These are phyloP conservation scores for Cichlasoma orientale DNA, from an alignment of 2,797 vertebrate species.

Conservation along the genomic window DNA sequence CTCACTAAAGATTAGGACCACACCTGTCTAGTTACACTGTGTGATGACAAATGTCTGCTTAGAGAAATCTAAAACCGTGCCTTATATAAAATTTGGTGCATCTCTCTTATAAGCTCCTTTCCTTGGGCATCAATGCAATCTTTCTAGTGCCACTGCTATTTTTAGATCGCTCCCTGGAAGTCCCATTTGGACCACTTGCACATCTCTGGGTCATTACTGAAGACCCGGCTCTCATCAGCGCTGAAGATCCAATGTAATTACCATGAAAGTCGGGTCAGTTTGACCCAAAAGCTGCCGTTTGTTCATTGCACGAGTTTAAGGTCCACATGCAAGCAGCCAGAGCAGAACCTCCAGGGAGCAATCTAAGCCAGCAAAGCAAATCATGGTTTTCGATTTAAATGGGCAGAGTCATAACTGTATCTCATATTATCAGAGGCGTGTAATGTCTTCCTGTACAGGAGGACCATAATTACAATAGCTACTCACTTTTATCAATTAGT, in stretches of 20 bases:
- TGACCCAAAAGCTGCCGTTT: background rate
- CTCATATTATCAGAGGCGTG: background rate
- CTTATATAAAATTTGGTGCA: too few species aligned
- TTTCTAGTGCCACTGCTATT: too few species aligned
- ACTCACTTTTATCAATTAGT: rapidly evolving
- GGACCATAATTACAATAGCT: background rate
- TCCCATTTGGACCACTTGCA: background rate
- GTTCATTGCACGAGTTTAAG: background rate
- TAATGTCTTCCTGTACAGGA: background rate
- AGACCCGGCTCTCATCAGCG: too few species aligned
- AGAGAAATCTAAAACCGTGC: too few species aligned
- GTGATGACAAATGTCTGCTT: too few species aligned
- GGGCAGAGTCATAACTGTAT: too few species aligned
- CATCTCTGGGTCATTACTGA: background rate
- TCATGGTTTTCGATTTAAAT: too few species aligned
- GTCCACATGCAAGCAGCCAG: background rate
- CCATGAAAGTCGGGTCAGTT: too few species aligned
- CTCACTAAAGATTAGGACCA: background rate
- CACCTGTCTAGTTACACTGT: background rate
- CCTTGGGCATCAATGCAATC: too few species aligned
- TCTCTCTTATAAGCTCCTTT: too few species aligned
- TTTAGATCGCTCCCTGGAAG: background rate
- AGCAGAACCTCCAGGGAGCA: background rate
- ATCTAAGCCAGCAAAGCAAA: background rate
- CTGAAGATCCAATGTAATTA: too few species aligned